phyloP scores from a whole-genome alignment of 1,140 invertebrate species.

The Hylyphantes graminicola region DNA sequence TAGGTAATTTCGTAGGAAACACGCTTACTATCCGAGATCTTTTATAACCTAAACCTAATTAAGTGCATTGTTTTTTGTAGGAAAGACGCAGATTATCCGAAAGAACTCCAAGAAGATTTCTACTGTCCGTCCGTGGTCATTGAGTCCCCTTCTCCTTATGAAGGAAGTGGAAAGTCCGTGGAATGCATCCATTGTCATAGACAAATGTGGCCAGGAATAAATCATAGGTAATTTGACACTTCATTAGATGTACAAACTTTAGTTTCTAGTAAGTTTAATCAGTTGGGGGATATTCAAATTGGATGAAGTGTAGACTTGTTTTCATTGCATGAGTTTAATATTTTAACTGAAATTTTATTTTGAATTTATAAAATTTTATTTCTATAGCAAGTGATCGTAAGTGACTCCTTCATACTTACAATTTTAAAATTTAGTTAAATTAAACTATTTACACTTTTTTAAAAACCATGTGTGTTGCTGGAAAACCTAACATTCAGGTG shows the following conservation, averaged over 20 bases:
- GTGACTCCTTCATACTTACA: too few species aligned
- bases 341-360: too few species aligned
- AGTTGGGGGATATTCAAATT: too few species aligned
- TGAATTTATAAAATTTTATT: too few species aligned
- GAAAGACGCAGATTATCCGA: slow-evolving; percentile 54
- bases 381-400: too few species aligned
- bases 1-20: neutral
- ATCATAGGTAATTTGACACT: slow-evolving; percentile 33
- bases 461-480: too few species aligned
- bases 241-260: neutral
- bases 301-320: too few species aligned
- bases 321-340: too few species aligned
- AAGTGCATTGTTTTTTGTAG: slow-evolving; percentile 1
- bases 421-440: too few species aligned
- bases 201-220: slow-evolving; percentile 45
- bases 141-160: slow-evolving; percentile 40
- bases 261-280: neutral
- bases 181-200: slow-evolving; percentile 48
- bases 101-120: slow-evolving; percentile 49
- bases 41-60: too few species aligned
- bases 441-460: too few species aligned
- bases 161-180: slow-evolving; percentile 27
- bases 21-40: neutral
- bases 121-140: slow-evolving; percentile 51
- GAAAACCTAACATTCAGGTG: too few species aligned